Evolutionary conservation across 2,888 invertebrate genomes (phyloP).

Genomic region (Cloeon dipterum): DNA sequence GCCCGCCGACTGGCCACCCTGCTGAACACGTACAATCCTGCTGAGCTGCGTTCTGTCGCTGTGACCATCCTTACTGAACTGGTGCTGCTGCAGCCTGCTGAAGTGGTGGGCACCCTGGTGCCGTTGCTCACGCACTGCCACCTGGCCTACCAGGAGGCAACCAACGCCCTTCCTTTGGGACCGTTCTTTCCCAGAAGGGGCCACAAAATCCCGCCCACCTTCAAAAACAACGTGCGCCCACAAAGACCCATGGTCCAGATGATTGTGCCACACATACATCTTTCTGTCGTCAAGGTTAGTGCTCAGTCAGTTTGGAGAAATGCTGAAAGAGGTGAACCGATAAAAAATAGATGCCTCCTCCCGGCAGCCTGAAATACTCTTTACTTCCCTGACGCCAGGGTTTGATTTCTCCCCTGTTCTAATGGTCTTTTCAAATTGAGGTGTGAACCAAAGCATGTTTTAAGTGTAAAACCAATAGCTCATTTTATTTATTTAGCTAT

Average conservation of each 20-base stretch:
- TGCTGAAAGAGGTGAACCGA: too few relatives aligned
- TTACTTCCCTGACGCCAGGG: too few relatives aligned
- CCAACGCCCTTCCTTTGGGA: slow-evolving; percentile 40
- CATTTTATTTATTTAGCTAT: too few relatives aligned
- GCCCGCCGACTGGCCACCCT: slow-evolving; percentile 67
- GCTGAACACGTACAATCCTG: slow-evolving; percentile 71
- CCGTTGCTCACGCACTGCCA: slow-evolving; percentile 72
- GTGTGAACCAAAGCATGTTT: too few relatives aligned
- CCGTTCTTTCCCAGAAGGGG: slow-evolving; percentile 56
- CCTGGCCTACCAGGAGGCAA: slow-evolving; percentile 49
- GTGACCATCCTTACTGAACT: slow-evolving; percentile 53
- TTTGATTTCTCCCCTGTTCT: too few relatives aligned
- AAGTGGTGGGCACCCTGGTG: slow-evolving; percentile 58
- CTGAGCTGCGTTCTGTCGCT: slow-evolving; percentile 40
- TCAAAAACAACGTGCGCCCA: slow-evolving; percentile 38
- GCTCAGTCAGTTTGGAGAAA: too few relatives aligned
- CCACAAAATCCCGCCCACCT: slow-evolving; percentile 22
- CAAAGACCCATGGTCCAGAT: slow-evolving; percentile 65
- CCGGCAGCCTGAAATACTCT: too few relatives aligned
- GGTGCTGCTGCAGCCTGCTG: slow-evolving; percentile 51
- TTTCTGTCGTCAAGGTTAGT: slow-evolving; percentile 38
- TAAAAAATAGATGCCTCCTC: too few relatives aligned
- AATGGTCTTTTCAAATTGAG: too few relatives aligned
- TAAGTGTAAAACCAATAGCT: too few relatives aligned
- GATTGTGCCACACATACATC: slow-evolving; percentile 53